phyloP scores from a whole-genome alignment of 2,888 invertebrate species.

The Tupiocoris notatus region DNA sequence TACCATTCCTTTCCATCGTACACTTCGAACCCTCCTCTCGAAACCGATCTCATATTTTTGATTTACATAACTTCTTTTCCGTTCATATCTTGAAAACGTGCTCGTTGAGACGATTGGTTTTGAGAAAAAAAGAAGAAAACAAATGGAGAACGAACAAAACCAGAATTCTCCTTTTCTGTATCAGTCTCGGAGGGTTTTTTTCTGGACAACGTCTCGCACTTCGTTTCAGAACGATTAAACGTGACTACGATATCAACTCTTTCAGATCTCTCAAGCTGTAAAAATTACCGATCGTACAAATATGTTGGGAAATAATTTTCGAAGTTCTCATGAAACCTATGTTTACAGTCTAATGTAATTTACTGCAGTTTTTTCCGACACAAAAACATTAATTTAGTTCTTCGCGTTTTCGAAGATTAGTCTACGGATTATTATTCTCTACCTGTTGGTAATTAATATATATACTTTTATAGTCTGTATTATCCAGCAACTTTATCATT shows the following conservation, averaged over 20 bases:
- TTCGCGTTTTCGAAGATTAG: too few species aligned
- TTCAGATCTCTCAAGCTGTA: not conserved
- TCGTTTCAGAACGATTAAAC: not conserved
- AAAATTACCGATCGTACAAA: not conserved
- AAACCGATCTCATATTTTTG: constrained; percentile 42
- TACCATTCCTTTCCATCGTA: too few species aligned
- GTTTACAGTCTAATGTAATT: not conserved
- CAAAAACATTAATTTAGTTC: too few species aligned
- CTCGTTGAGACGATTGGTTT: constrained; percentile 29
- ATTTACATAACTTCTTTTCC: constrained; percentile 39
- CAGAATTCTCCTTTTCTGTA: not conserved
- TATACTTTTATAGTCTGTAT: too few species aligned
- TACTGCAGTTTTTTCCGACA: too few species aligned
- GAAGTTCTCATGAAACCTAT: not conserved
- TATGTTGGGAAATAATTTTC: not conserved
- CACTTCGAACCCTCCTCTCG: constrained; percentile 18
- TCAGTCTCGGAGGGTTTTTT: not conserved
- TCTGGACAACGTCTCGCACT: not conserved
- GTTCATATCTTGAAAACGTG: constrained; percentile 40
- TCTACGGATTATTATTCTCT: too few species aligned
- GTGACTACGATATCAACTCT: not conserved
- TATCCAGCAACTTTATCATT: too few species aligned
- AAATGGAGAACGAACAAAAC: constrained; percentile 23
- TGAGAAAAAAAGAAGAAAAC: not conserved
- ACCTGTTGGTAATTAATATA: too few species aligned